Conservation (phyloP, 2,113 vertebrate genomes). For the Dromiciops gliroides region DNA sequence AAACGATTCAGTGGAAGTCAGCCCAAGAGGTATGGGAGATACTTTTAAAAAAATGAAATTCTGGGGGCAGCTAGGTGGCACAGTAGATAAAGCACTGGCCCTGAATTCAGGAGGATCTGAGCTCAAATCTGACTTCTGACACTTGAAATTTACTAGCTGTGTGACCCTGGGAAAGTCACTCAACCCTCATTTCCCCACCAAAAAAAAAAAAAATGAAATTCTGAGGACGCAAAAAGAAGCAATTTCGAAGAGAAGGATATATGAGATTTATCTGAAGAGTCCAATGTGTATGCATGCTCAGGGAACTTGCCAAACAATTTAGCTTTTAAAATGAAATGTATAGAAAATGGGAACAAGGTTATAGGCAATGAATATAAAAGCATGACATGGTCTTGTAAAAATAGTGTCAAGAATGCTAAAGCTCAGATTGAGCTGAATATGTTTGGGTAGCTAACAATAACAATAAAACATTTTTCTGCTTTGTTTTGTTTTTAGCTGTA, state of each 20-base stretch:
- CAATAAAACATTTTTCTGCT: neutral
- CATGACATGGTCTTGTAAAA: neutral
- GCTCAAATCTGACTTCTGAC: too few relatives aligned
- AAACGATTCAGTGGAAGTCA: neutral
- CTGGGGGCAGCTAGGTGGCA: too few relatives aligned
- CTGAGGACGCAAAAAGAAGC: neutral
- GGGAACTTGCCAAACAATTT: neutral
- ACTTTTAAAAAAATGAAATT: neutral
- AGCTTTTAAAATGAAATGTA: neutral
- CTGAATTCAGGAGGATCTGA: too few relatives aligned
- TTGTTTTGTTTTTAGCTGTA: neutral
- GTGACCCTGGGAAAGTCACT: too few relatives aligned
- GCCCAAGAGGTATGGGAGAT: neutral
- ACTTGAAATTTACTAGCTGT: too few relatives aligned
- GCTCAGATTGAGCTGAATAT: neutral
- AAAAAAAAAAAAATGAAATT: neutral
- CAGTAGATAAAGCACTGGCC: too few relatives aligned
- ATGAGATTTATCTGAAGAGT: neutral
- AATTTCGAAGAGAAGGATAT: neutral
- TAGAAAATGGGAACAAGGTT: neutral
- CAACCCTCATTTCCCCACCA: too few relatives aligned
- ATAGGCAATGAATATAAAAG: neutral
- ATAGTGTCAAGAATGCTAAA: neutral
- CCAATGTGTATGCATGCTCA: neutral
- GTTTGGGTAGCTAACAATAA: neutral